Percentiles rank a stretch among this genome's conserved stretches.
These are phyloP conservation scores for Apocrypta bakeri DNA, from an alignment of 1,140 invertebrate genomes.

Conservation along the genomic window DNA sequence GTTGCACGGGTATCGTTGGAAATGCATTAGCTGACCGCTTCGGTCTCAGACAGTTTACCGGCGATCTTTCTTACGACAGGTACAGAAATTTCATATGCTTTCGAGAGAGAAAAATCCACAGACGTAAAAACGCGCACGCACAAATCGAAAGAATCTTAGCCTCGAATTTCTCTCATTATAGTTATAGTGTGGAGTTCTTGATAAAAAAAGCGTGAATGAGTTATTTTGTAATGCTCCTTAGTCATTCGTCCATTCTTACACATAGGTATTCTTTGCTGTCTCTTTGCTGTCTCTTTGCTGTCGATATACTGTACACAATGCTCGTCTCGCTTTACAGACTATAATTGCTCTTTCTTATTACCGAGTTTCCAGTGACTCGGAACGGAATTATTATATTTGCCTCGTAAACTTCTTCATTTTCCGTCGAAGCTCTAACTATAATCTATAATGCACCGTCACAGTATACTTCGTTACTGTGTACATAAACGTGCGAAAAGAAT, in stretches of 20 bases:
- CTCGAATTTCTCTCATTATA: background rate
- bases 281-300: too few species aligned
- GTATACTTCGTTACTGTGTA: too few species aligned
- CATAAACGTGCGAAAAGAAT: too few species aligned
- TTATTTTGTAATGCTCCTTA: background rate
- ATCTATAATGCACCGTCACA: too few species aligned
- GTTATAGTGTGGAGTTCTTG: background rate
- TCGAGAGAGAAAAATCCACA: background rate
- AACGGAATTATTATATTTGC: too few species aligned
- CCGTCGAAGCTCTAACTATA: too few species aligned
- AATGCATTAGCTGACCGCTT: background rate
- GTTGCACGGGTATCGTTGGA: background rate
- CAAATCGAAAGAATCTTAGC: background rate
- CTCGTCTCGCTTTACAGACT: background rate
- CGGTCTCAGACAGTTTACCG: too few species aligned
- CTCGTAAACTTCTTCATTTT: background rate
- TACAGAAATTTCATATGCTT: background rate
- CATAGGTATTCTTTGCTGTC: too few species aligned
- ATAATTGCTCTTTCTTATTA: background rate
- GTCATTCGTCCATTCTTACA: background rate
- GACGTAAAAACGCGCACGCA: too few species aligned
- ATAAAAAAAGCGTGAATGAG: background rate
- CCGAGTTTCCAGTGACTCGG: too few species aligned
- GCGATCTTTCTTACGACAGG: background rate
- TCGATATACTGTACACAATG: too few species aligned